Evolutionary conservation across 2,797 vertebrate species (phyloP).

Genomic region (Chloroceryle amazona): DNA sequence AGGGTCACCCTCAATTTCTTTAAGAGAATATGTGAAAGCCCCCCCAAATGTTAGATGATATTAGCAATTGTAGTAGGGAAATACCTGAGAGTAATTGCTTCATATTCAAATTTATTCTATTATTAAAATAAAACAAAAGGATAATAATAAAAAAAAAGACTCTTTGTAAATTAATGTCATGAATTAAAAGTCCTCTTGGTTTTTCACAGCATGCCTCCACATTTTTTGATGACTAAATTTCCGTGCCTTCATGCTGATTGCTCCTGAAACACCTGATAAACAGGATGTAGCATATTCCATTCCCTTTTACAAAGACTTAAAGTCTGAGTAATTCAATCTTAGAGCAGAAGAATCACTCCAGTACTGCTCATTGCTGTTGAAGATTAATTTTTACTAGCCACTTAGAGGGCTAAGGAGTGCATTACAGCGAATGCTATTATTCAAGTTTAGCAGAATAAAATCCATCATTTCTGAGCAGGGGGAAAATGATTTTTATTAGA

Average conservation of each 20-base stretch:
- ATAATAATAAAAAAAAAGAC: background rate
- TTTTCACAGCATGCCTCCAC: constrained; percentile 22
- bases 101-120: background rate
- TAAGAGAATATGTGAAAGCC: background rate
- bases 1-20: background rate
- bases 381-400: constrained; percentile 71
- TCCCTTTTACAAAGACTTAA: constrained; percentile 20
- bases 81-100: background rate
- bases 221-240: constrained; percentile 25
- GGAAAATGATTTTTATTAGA: constrained; percentile 65
- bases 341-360: constrained; percentile 33
- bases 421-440: constrained; percentile 28
- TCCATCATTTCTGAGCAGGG: constrained; percentile 60
- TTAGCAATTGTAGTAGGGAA: background rate
- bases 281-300: constrained; percentile 14
- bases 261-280: constrained; percentile 49
- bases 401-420: constrained; percentile 51
- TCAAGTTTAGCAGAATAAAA: constrained; percentile 62
- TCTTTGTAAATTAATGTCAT: background rate
- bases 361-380: constrained; percentile 25
- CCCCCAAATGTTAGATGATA: background rate
- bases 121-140: background rate
- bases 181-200: background rate
- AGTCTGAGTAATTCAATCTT: constrained; percentile 45
- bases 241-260: constrained; percentile 6